A percentile compares a stretch with the other conserved stretches of the same genome.
phyloP scores from a whole-genome alignment of 2,113 vertebrate species.

The Chloroceryle aenea region DNA sequence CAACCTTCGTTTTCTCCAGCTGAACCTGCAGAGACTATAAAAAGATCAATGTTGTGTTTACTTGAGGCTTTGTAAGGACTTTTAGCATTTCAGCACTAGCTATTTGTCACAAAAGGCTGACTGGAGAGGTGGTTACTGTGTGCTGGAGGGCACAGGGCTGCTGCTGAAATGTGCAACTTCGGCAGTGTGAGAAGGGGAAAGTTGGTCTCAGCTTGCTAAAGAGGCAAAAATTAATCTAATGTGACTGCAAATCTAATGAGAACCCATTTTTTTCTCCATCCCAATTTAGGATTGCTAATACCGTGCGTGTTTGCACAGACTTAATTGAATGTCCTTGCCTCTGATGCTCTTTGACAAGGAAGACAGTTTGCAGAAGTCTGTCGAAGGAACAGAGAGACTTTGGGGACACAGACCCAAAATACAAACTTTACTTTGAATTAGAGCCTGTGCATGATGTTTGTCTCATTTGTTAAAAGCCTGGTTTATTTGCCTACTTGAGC shows the following conservation, averaged over 20 bases:
- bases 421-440: not conserved
- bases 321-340: not conserved
- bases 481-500: conserved; percentile 52
- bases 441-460: not conserved
- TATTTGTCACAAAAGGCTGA: not conserved
- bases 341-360: not conserved
- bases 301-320: not conserved
- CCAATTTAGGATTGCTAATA: not conserved
- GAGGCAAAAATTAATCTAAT: conserved; percentile 5
- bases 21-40: not conserved
- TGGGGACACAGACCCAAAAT: not conserved
- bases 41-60: not conserved
- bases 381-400: not conserved
- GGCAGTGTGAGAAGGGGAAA: not conserved
- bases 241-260: not conserved
- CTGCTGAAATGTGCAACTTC: not conserved
- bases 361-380: not conserved
- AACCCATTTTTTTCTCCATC: not conserved
- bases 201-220: not conserved
- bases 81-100: not conserved
- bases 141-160: not conserved
- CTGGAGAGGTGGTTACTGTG: not conserved
- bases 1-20: not conserved
- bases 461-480: not conserved
- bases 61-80: not conserved